Evolutionary conservation across 2,888 invertebrate genomes (phyloP), one percentile per base, ranked within the genome.

Genomic region (Crocallis elinguaria): DNA sequence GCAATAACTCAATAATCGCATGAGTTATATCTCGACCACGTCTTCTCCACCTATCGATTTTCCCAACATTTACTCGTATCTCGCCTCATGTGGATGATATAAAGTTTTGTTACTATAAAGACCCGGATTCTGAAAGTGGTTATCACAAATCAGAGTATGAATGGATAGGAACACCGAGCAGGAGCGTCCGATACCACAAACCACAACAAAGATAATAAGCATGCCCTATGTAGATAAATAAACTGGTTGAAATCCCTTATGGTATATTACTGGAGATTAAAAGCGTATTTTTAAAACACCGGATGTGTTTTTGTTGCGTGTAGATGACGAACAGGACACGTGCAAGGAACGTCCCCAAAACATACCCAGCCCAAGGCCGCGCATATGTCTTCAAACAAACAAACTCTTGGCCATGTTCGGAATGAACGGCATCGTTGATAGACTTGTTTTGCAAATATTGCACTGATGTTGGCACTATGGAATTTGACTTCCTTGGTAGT

Each of bases 321-420:
- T 64, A 58, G 64, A 66, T 66, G 62, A 54, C 58, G 64, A 69
- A 66, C 71, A 59, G 64, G 66, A 78, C 81, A 79, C 77, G 78
- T 80, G 79, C 78, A 75, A 55, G 66, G 66, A 71, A 67, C 76
- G 76, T 74, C 69, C 72, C 74, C 60, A 60, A 58, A 59, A 72
- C 71, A 71, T 65, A 69, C 62, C 60, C 65, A 59, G 52, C 57
- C 67, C 79, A 83, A 79, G 81, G 82, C 71, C 80, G 70, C 74
- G 69, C 74, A 73, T 73, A 70, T 81, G 82, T 77, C 72, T 69
- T 71, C 69, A 61, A 63, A 72, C 69, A 72, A 73, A 76, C 69
- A 78, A 73, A 76, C 65, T 59, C 33, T 54, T 54, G 38, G 50
- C 36, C 58, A 39, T 58, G 59, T 59, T 60, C 58, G 30, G 49